Conservation (phyloP, 2,888 invertebrate species). For the Chaitophorus viminalis region DNA sequence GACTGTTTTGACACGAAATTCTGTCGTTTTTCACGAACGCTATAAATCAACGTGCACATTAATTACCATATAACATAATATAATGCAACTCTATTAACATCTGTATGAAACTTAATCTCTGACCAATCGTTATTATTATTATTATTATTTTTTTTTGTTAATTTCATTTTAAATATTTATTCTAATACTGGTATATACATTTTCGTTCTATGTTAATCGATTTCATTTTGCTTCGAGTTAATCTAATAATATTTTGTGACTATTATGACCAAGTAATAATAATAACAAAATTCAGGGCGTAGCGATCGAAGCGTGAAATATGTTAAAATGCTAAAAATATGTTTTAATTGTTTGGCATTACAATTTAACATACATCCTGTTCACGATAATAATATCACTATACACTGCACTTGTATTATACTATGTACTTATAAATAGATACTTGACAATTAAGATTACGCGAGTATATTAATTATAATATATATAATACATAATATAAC, state of each 20-base stretch:
- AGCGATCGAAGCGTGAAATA: neutral
- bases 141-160: neutral
- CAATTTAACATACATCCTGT: no score
- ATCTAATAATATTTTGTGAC: neutral
- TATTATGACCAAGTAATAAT: neutral
- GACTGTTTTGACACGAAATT: conserved; percentile 6
- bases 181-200: neutral
- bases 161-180: neutral
- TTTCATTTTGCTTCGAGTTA: neutral
- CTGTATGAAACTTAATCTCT: neutral
- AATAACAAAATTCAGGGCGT: neutral
- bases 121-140: neutral
- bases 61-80: neutral
- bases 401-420: neutral
- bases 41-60: conserved; percentile 28
- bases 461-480: no score
- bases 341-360: neutral
- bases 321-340: neutral
- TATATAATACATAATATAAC: no score
- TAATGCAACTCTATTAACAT: neutral
- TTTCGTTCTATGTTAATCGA: no score
- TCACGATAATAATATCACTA: neutral
- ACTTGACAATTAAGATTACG: neutral
- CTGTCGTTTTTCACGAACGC: neutral
- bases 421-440: no score